Percentiles rank a stretch among this genome's conserved stretches.
Evolutionary conservation across 2,888 invertebrate genomes (phyloP).

Genomic region (Cosmopolites sordidus): DNA sequence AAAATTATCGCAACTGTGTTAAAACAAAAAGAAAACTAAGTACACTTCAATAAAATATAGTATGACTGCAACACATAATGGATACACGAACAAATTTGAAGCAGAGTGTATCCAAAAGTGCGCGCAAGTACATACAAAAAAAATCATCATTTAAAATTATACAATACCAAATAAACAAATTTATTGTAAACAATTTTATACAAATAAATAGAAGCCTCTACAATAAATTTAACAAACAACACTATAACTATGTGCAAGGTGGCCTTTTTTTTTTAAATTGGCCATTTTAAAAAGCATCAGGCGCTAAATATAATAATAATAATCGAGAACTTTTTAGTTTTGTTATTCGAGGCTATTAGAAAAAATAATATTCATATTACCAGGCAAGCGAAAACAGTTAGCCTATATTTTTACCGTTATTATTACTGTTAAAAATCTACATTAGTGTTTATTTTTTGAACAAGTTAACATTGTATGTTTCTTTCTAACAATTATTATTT

Average conservation of each 20-base stretch:
- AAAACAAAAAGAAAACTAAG: constrained; percentile 43
- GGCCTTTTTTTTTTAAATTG: constrained; percentile 34
- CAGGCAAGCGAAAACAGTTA: constrained; percentile 20
- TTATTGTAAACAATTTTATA: constrained; percentile 40
- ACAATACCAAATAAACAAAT: constrained; percentile 34
- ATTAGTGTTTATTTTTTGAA: constrained; percentile 12
- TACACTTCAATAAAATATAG: constrained; percentile 37
- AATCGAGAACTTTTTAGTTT: constrained; percentile 27
- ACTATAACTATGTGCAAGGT: constrained; percentile 45
- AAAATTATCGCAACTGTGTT: constrained; percentile 41
- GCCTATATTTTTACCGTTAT: constrained; percentile 17
- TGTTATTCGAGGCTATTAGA: constrained; percentile 22
- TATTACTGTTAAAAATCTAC: constrained; percentile 22
- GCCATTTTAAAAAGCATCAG: constrained; percentile 41
- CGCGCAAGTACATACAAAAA: constrained; percentile 15
- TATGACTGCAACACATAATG: constrained; percentile 10
- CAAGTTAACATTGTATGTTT: constrained; percentile 18
- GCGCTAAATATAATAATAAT: constrained; percentile 35
- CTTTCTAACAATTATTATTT: constrained; percentile 24
- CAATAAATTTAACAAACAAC: constrained; percentile 45
- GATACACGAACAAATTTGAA: constrained; percentile 8
- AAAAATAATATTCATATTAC: constrained; percentile 18
- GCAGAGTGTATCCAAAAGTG: constrained; percentile 13
- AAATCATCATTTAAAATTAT: constrained; percentile 26
- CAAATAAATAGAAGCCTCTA: constrained; percentile 48